Percentiles rank a stretch among this genome's conserved stretches.
These are phyloP conservation scores for Ostrea edulis DNA, from an alignment of 1,140 invertebrate genomes.

Conservation along the genomic window DNA sequence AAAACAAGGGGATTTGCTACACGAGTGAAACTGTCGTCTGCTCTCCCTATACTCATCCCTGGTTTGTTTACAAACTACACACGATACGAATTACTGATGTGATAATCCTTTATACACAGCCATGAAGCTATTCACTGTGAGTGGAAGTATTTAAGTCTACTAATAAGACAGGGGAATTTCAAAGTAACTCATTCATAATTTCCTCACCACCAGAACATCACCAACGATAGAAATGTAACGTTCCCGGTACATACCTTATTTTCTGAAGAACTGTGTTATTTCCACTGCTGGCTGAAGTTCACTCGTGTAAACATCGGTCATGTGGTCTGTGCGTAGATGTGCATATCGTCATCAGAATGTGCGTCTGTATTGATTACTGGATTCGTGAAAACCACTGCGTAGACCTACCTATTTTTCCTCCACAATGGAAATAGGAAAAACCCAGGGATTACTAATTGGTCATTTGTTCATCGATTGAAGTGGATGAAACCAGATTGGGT, in stretches of 20 bases:
- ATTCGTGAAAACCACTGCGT: no score
- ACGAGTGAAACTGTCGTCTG: not conserved
- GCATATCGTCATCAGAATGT: constrained; percentile 3
- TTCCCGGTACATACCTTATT: not conserved
- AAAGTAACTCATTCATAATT: not conserved
- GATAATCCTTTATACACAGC: not conserved
- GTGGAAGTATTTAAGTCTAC: not conserved
- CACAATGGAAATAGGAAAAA: no score
- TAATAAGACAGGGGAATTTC: not conserved
- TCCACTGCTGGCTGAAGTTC: not conserved
- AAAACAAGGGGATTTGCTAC: not conserved
- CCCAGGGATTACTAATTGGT: no score
- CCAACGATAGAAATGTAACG: not conserved
- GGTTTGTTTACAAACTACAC: not conserved
- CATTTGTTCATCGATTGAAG: no score
- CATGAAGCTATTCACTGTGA: not conserved
- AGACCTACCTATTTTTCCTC: no score
- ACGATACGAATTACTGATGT: not conserved
- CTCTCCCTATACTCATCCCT: not conserved
- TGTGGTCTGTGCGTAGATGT: not conserved
- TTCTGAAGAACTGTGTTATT: not conserved
- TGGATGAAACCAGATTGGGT: no score
- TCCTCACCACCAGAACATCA: not conserved
- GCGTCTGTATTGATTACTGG: not conserved
- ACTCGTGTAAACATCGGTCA: constrained; percentile 6